Conservation (phyloP, 2,888 invertebrate genomes). For the Coelinius sp. region DNA sequence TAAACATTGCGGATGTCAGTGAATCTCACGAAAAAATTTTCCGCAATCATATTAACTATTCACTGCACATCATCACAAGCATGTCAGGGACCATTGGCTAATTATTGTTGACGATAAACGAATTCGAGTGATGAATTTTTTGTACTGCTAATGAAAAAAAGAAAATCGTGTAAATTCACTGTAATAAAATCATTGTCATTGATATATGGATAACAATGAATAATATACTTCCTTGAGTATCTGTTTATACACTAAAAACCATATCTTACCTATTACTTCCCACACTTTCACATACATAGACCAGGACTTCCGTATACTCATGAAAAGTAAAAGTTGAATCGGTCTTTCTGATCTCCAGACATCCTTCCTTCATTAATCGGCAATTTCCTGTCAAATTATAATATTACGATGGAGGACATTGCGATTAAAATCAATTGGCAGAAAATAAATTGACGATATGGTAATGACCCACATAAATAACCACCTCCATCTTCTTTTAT, state of each 20-base stretch:
- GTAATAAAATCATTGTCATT: neutral
- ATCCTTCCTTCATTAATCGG: neutral
- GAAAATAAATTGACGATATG: neutral
- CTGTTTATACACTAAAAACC: neutral
- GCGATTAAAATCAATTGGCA: neutral
- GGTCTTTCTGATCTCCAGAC: neutral
- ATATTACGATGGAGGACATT: neutral
- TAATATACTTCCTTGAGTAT: neutral
- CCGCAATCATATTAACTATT: slow-evolving; percentile 48
- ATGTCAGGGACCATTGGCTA: slow-evolving; percentile 55
- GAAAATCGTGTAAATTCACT: neutral
- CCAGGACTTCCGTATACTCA: slow-evolving; percentile 14
- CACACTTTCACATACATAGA: neutral
- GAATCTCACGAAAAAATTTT: slow-evolving; percentile 4
- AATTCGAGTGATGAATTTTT: slow-evolving; percentile 6
- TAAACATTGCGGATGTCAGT: neutral
- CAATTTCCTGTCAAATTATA: neutral
- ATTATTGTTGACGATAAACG: slow-evolving; percentile 47
- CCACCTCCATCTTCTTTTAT: slow-evolving; percentile 48
- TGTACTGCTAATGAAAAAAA: neutral
- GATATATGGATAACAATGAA: neutral
- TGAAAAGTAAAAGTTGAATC: slow-evolving; percentile 22
- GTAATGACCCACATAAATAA: slow-evolving; percentile 53
- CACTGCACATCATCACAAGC: slow-evolving; percentile 42
- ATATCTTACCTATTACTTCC: slow-evolving; percentile 1